Evolutionary conservation across 1,140 invertebrate genomes (phyloP), one percentile per base, ranked within the genome.

Genomic region (Limonius californicus): DNA sequence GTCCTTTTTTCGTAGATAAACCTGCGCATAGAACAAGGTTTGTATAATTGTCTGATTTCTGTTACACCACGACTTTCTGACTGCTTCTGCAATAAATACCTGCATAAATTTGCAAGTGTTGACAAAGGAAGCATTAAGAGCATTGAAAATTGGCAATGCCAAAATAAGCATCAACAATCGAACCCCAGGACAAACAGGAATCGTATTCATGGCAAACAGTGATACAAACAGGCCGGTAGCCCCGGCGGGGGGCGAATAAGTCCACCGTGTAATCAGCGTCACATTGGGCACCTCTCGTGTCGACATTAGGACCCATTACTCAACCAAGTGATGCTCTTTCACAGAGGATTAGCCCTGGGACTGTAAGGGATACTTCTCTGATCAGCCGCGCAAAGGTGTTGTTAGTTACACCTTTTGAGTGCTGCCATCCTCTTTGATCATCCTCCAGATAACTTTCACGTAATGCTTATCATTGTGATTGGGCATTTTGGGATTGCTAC

Each of bases 211-310:
- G 21, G 16, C 15, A 32, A 27, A 55, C 54, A 32, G 54, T 55
- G 56, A 42, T 18, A 57, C 30, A 57, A 57, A 42, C 11, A 35
- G 39, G 30, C 9, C 30, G 56, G 16, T 57, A 57, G 30, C 12
- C 21, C 39, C 57, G 7, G 20, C 43, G 21, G 39, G 39, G 57
- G 39, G 57, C 15, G 27, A 50, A 27, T 55, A 9, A 59, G 43
- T 50, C 57, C 39, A 50, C 19, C 39, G 57, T 45, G 30, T 20
- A 53, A 61, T 32, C 50, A 53, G 47, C 18, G 15, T 43, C 19
- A 61, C 50, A 54, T 61, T 61, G 47, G 32, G 47, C 59, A 61
- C 59, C 45, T 27, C 12, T 54, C n/a, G 45, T 61, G 45, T 61
- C 45, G 21, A 59, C 57, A 59, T 59, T 59, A 61, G 59, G 21